Base-by-base conservation (phyloP, 2,888 invertebrate genomes). In the Erannis defoliaria region DNA sequence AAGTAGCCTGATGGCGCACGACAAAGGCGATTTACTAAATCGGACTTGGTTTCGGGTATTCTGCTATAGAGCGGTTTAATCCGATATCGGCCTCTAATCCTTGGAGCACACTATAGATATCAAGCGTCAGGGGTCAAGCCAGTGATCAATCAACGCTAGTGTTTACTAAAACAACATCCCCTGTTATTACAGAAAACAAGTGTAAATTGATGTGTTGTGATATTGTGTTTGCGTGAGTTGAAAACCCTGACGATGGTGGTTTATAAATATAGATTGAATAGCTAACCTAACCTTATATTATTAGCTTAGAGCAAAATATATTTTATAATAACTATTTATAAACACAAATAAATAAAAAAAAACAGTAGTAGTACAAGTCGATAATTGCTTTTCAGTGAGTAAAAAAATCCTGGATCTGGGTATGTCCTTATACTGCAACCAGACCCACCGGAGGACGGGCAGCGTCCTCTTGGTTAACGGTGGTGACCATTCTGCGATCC, bases 21-120 rank as follows among this genome's bases (percentile, higher is more conserved):
- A 79, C 76, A 82, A 84, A 87, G 80, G 81, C 77, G 82, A 82
- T 85, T 83, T 80, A 78, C 78, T 78, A 84, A 84, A 85, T 82
- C 82, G 75, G 77, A 74, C 76, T 82, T 78, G 74, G 78, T 80
- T 82, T 83, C 74, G 76, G 72, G 65, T 74, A 59, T 68, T 63
- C 67, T 58, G 74, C 75, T 73, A 78, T 70, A 64, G 74, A 75
- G 69, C 70, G 75, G 72, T 78, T 74, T 82, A 84, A 84, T 82
- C 82, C 80, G 54, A 63, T 77, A 81, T 81, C 77, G 78, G 77
- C 75, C 72, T 71, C 66, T 74, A 78, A 80, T 78, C 81, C 75
- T 67, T 59, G 59, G 50, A 57, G 37, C 57, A 68, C 56, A 54
- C 50, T 62, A 50, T 33, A 53, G 66, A 68, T 56, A 66, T 59